Evolutionary conservation across 2,113 vertebrate genomes (phyloP).

Genomic region (Sialia sialis): DNA sequence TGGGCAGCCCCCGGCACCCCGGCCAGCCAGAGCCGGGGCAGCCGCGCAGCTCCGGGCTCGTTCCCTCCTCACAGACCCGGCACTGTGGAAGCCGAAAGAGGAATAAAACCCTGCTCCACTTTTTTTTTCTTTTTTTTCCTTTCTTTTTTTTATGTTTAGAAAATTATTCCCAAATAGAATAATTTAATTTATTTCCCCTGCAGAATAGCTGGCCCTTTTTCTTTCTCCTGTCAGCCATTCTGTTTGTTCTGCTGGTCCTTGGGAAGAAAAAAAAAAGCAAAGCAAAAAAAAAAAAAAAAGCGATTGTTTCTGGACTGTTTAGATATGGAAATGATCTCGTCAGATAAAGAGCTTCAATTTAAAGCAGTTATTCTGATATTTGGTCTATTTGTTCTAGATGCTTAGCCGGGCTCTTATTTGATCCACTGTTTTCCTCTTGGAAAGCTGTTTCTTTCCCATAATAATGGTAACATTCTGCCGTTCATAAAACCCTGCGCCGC

Average conservation of each 20-base stretch:
- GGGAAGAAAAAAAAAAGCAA: neutral
- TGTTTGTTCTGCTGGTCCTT: neutral
- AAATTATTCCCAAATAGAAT: neutral
- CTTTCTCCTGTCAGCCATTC: neutral
- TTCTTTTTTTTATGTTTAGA: neutral
- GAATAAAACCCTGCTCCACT: neutral
- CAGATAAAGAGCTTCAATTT: constrained; percentile 6
- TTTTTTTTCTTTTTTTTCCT: too few species aligned
- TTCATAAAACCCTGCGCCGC: neutral
- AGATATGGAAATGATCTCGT: constrained; percentile 10
- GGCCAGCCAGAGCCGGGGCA: neutral
- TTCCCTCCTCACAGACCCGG: neutral
- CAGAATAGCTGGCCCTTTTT: neutral
- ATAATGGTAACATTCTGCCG: neutral
- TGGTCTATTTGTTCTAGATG: neutral
- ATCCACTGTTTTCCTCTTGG: neutral
- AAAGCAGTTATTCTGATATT: neutral
- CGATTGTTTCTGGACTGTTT: neutral
- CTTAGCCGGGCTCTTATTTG: neutral
- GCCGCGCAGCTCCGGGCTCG: neutral
- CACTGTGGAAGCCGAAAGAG: neutral
- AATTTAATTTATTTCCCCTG: neutral
- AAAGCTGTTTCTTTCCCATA: neutral
- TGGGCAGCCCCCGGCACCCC: neutral
- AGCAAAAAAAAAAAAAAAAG: neutral